Percentiles rank a stretch among this genome's conserved stretches.
Conservation (phyloP, 2,888 invertebrate genomes). For the Andrena marginata region DNA sequence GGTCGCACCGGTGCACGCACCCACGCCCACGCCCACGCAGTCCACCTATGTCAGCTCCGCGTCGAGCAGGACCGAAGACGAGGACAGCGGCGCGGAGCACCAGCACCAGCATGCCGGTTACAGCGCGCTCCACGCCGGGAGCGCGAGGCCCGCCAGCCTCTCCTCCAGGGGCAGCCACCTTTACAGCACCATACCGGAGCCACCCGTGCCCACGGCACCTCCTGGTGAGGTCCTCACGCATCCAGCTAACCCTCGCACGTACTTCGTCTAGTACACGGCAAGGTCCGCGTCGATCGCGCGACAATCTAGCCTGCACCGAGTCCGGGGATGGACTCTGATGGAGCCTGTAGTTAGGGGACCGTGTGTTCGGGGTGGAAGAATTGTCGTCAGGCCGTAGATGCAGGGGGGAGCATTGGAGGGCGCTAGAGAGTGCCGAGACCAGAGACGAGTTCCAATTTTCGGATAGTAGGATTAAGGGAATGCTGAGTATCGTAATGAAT, state of each 20-base stretch:
- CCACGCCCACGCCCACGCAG: conserved; percentile 89
- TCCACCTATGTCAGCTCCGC: conserved; percentile 87
- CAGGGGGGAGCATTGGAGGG: background rate
- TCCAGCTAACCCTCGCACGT: conserved; percentile 83
- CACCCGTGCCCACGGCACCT: conserved; percentile 77
- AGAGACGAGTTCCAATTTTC: background rate
- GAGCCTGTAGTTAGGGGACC: conserved; percentile 2
- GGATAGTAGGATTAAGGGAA: too few species aligned
- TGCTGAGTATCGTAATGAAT: background rate
- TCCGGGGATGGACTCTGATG: conserved; percentile 30
- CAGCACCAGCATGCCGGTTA: conserved; percentile 86
- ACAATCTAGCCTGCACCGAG: conserved; percentile 44
- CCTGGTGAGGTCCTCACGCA: conserved; percentile 71
- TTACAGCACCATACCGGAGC: conserved; percentile 84
- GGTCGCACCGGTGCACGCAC: conserved; percentile 84
- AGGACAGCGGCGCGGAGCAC: conserved; percentile 88
- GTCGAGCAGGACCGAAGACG: conserved; percentile 88
- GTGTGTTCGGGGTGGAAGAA: background rate
- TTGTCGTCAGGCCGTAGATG: background rate
- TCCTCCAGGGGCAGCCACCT: conserved; percentile 83
- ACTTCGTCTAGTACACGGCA: conserved; percentile 78
- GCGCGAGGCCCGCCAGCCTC: conserved; percentile 80
- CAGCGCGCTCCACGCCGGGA: conserved; percentile 79
- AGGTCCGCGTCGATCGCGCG: conserved; percentile 37
- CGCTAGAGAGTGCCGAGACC: background rate